These are phyloP conservation scores for Acanthaster planci DNA, from an alignment of 35 echinoderm and acorn worm genomes.

Conservation along the genomic window DNA sequence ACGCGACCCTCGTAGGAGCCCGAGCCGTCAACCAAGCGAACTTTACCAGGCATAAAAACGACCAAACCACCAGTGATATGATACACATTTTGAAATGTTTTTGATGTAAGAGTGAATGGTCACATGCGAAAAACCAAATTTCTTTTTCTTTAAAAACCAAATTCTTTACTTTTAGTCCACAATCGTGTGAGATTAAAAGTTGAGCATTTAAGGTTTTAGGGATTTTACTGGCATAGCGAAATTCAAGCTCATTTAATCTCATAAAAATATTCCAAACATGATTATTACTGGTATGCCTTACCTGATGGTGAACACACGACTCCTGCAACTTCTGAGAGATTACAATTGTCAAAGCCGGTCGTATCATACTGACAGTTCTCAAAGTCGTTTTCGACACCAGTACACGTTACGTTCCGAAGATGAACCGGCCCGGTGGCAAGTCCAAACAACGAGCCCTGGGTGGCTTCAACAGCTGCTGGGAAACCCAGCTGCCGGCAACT, in stretches of 20 bases:
- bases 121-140: too few relatives aligned
- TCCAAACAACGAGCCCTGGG: background rate
- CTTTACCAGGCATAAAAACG: background rate
- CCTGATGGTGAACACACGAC: background rate
- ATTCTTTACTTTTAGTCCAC: too few relatives aligned
- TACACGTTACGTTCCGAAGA: slow-evolving; percentile 41
- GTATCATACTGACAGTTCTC: background rate
- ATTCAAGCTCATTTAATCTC: too few relatives aligned
- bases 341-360: slow-evolving; percentile 6
- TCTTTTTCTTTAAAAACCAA: background rate
- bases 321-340: slow-evolving; percentile 19
- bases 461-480: background rate
- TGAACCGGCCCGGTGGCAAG: slow-evolving; percentile 6
- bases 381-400: slow-evolving; percentile 32
- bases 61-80: background rate
- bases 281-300: background rate
- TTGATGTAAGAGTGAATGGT: too few relatives aligned
- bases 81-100: too few relatives aligned
- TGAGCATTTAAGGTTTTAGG: too few relatives aligned
- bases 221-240: background rate
- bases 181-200: too few relatives aligned
- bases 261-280: background rate
- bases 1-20: slow-evolving; percentile 29
- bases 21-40: slow-evolving; percentile 1
- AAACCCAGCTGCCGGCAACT: slow-evolving; percentile 56